Conservation (phyloP, 2,113 vertebrate genomes). For the Labrus mixtus region DNA sequence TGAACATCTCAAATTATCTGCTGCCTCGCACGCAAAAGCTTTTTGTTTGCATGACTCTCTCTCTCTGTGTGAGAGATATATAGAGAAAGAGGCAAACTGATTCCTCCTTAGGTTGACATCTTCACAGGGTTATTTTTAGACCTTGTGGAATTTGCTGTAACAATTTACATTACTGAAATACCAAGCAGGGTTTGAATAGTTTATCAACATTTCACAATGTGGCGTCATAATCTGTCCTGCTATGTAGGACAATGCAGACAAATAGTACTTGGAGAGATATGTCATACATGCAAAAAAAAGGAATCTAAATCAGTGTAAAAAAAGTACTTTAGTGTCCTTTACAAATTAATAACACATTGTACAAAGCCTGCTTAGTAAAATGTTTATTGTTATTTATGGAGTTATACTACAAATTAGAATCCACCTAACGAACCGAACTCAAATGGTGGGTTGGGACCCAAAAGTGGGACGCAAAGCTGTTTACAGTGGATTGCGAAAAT, state of each 20-base stretch:
- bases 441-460: too few relatives aligned
- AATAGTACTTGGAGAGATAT: neutral
- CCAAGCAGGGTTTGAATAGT: constrained; percentile 22
- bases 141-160: constrained; percentile 43
- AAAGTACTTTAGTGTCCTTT: neutral
- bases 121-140: constrained; percentile 67
- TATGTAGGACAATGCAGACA: neutral
- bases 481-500: too few relatives aligned
- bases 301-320: neutral
- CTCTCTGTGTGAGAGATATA: too few relatives aligned
- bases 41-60: constrained; percentile 55
- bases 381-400: neutral
- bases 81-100: constrained; percentile 25
- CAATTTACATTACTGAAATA: constrained; percentile 72
- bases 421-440: too few relatives aligned
- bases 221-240: neutral
- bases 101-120: constrained; percentile 41
- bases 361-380: neutral
- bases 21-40: constrained; percentile 55
- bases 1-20: constrained; percentile 58
- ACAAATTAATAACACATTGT: neutral
- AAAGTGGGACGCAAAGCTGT: too few relatives aligned
- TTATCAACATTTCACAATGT: constrained; percentile 10
- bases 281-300: neutral
- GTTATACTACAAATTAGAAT: neutral